phyloP scores from a whole-genome alignment of 2,888 invertebrate genomes.

The Psylliodes chrysocephalus region DNA sequence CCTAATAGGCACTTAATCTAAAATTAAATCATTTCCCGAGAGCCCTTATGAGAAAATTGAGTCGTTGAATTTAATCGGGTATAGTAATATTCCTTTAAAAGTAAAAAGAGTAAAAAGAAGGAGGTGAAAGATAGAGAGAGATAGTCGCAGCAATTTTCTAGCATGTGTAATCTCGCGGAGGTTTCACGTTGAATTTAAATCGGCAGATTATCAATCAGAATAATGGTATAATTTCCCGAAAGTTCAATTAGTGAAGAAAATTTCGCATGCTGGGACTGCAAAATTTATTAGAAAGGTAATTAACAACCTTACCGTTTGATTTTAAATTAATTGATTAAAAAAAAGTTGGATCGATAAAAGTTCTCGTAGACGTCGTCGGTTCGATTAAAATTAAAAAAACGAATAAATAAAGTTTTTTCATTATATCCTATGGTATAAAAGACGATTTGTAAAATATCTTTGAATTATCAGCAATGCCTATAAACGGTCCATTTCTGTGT shows the following conservation, averaged over 20 bases:
- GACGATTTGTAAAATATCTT: too few relatives aligned
- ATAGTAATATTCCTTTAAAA: slow-evolving; percentile 2
- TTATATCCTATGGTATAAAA: too few relatives aligned
- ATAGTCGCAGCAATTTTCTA: slow-evolving; percentile 32
- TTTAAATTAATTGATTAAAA: slow-evolving; percentile 21
- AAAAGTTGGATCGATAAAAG: slow-evolving; percentile 13
- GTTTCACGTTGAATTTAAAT: slow-evolving; percentile 39
- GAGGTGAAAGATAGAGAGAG: slow-evolving; percentile 5
- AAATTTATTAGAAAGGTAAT: slow-evolving; percentile 35
- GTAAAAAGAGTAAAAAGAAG: slow-evolving; percentile 2
- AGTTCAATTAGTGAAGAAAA: slow-evolving; percentile 37
- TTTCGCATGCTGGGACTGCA: slow-evolving; percentile 27
- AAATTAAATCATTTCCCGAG: slow-evolving; percentile 10
- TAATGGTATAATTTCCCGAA: slow-evolving; percentile 37
- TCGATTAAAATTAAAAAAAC: slow-evolving; percentile 16
- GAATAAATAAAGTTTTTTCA: slow-evolving; percentile 2
- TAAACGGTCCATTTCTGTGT: too few relatives aligned
- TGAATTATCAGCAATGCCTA: too few relatives aligned
- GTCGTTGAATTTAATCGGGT: slow-evolving; percentile 10
- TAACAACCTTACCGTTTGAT: slow-evolving; percentile 26
- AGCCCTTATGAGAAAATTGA: slow-evolving; percentile 11
- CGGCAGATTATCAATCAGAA: slow-evolving; percentile 41
- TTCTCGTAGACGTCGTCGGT: not conserved
- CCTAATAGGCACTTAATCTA: not conserved
- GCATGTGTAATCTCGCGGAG: slow-evolving; percentile 37